Evolutionary conservation across 2,797 vertebrate genomes (phyloP), one percentile per base, ranked within the genome.

Genomic region (Pteropus rufus): DNA sequence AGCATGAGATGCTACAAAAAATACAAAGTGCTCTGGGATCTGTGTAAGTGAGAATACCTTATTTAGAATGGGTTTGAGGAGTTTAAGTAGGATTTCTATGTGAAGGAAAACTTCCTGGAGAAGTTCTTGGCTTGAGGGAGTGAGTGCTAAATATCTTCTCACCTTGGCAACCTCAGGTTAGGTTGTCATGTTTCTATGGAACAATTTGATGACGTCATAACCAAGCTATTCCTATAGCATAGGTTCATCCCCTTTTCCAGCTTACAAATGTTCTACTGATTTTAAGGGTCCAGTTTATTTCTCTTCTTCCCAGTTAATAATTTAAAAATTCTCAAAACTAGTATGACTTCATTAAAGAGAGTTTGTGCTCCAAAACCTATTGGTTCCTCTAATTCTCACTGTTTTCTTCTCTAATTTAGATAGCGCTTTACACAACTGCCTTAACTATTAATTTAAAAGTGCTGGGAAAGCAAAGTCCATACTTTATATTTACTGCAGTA

Each of bases 141-240:
- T 69, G 15, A 85, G n/a, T 72, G 46, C 34, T 62, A 46, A 87
- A 10, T 87, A 36, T 67, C 65, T 91, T 91, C 31, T 80, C 46
- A 75, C 5, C 9, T 77, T 79, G 80, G n/a, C 29, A 36, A 46
- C 26, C 12, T 49, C 54, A 69, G 81, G 19, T 85, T 58, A 75
- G 31, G 39, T 93, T 62, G 41, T 85, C 70, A 58, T n/a, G 56
- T 84, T 90, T 83, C 29, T 97, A 79, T 89, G 79, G 36, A 94
- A 97, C 79, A 85, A 15, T 72, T 72, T 93, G 95, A 31, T 98
- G 97, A 97, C 41, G 36, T 97, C 82, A 96, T 94, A 97, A 93
- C 34, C 75, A 96, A 70, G 56, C 34, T 81, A 60, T 73, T 92
- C 29, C 77, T 94, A 2, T 86, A 65, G 90, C 46, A 29, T 56